Conservation (phyloP, 2,797 vertebrate species). For the Mormyrops boulengeri region DNA sequence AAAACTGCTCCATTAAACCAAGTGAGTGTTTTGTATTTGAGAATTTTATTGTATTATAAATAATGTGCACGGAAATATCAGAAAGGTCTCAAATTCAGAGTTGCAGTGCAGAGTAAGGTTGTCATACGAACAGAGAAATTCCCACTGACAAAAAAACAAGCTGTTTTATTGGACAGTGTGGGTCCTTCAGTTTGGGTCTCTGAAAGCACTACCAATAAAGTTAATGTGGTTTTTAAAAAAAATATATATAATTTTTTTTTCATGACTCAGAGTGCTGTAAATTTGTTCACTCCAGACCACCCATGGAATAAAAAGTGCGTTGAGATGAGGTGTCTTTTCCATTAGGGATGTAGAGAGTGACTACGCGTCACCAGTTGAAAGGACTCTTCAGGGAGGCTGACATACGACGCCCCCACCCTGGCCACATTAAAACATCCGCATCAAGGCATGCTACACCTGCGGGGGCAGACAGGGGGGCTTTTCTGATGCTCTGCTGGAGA, state of each 20-base stretch:
- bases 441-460: background rate
- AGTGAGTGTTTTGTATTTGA: background rate
- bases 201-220: background rate
- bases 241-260: background rate
- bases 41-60: background rate
- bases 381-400: background rate
- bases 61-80: conserved; percentile 8
- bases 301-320: background rate
- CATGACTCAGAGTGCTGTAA: background rate
- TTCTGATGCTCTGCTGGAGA: background rate
- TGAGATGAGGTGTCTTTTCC: background rate
- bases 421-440: background rate
- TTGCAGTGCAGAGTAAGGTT: background rate
- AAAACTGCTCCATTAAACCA: background rate
- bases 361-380: background rate
- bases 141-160: background rate
- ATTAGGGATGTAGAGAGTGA: background rate
- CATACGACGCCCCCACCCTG: background rate
- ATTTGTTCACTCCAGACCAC: background rate
- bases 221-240: background rate
- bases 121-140: background rate
- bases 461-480: background rate
- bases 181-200: background rate
- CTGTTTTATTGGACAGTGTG: background rate
- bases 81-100: background rate